A percentile compares a stretch with the other conserved stretches of the same genome.
phyloP scores from a whole-genome alignment of 2,113 vertebrate species.

The Sakesphorus luctuosus region DNA sequence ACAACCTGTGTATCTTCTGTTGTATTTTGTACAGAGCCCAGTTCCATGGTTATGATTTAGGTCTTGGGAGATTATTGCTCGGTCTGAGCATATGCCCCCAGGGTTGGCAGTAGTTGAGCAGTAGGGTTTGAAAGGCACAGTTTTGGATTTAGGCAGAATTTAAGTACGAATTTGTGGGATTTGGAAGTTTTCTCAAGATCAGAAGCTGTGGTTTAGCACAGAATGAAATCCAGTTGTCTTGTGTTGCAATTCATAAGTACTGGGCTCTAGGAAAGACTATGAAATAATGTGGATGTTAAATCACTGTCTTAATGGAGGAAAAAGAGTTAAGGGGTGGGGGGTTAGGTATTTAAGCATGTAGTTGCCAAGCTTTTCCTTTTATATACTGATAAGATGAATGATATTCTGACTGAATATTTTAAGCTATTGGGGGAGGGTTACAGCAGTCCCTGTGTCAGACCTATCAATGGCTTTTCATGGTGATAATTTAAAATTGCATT shows the following conservation, averaged over 20 bases:
- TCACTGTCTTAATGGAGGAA: neutral
- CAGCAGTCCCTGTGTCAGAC: neutral
- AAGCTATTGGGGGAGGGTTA: neutral
- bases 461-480: neutral
- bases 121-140: neutral
- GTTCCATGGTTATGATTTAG: neutral
- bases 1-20: neutral
- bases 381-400: neutral
- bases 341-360: neutral
- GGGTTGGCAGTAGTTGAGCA: neutral
- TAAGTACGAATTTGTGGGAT: constrained; percentile 1
- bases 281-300: neutral
- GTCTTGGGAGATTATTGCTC: neutral
- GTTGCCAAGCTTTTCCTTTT: neutral
- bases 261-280: neutral
- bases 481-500: neutral
- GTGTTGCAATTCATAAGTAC: neutral
- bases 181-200: constrained; percentile 10
- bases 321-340: accelerated
- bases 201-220: neutral
- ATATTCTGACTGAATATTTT: neutral
- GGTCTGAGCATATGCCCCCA: neutral
- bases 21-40: neutral
- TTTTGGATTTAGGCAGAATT: constrained; percentile 26
- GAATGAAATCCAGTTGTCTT: neutral